A percentile compares a stretch with the other conserved stretches of the same genome.
phyloP scores from a whole-genome alignment of 2,888 invertebrate species.

The Rutpela maculata region DNA sequence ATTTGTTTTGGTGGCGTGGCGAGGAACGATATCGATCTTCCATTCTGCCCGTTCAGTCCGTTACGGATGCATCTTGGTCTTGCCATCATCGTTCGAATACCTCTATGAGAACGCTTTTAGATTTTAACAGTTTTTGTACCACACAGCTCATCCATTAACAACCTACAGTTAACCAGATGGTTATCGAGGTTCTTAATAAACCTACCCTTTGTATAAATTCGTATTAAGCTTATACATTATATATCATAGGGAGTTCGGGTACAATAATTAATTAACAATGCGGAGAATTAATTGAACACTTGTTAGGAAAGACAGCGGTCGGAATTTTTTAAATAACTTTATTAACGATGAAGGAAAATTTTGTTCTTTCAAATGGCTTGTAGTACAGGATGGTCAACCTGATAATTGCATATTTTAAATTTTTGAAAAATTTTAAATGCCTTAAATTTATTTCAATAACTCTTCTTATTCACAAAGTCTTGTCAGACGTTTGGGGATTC shows the following conservation, averaged over 20 bases:
- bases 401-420: no score
- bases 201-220: constrained; percentile 45
- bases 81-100: constrained; percentile 39
- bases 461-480: no score
- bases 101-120: constrained; percentile 43
- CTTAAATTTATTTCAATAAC: no score
- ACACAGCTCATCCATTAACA: constrained; percentile 46
- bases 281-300: constrained; percentile 45
- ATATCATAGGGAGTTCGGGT: constrained; percentile 15
- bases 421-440: no score
- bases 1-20: constrained; percentile 53
- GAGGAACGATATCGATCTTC: constrained; percentile 44
- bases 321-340: constrained; percentile 20
- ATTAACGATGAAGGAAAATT: not conserved
- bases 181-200: constrained; percentile 46
- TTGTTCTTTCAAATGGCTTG: not conserved
- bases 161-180: constrained; percentile 43
- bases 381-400: no score
- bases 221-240: constrained; percentile 34
- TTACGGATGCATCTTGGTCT: constrained; percentile 54
- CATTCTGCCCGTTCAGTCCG: constrained; percentile 47
- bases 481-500: no score
- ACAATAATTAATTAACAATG: constrained; percentile 44
- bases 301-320: constrained; percentile 28
- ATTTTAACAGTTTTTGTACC: constrained; percentile 43